These are phyloP conservation scores for Thinocorus orbignyianus DNA, from an alignment of 2,113 vertebrate genomes.

Conservation along the genomic window DNA sequence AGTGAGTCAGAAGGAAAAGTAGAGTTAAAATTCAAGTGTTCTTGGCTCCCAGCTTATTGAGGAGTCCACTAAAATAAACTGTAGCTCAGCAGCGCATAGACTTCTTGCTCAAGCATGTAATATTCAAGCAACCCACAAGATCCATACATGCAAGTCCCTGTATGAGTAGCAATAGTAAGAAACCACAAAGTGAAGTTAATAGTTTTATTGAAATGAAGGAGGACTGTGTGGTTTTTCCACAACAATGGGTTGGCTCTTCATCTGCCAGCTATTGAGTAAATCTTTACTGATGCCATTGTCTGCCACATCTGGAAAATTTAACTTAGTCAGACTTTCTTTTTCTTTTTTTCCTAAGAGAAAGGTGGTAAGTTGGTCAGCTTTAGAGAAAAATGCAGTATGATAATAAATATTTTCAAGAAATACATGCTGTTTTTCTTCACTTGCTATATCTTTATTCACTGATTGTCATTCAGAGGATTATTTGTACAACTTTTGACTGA, in stretches of 20 bases:
- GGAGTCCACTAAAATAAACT: background rate
- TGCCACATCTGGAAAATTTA: background rate
- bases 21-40: background rate
- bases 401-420: background rate
- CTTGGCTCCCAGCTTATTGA: background rate
- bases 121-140: background rate
- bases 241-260: background rate
- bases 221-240: background rate
- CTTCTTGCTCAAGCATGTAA: background rate
- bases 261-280: background rate
- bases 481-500: background rate
- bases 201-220: background rate
- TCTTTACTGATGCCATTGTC: background rate
- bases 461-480: background rate
- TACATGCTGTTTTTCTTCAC: background rate
- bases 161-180: background rate
- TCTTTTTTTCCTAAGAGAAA: background rate
- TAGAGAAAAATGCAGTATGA: background rate
- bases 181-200: background rate
- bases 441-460: background rate
- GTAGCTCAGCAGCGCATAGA: background rate
- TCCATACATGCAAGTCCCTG: background rate
- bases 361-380: background rate
- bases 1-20: background rate
- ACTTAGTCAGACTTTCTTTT: accelerated